phyloP scores from a whole-genome alignment of 2,888 invertebrate genomes.

The Acleris sparsana region DNA sequence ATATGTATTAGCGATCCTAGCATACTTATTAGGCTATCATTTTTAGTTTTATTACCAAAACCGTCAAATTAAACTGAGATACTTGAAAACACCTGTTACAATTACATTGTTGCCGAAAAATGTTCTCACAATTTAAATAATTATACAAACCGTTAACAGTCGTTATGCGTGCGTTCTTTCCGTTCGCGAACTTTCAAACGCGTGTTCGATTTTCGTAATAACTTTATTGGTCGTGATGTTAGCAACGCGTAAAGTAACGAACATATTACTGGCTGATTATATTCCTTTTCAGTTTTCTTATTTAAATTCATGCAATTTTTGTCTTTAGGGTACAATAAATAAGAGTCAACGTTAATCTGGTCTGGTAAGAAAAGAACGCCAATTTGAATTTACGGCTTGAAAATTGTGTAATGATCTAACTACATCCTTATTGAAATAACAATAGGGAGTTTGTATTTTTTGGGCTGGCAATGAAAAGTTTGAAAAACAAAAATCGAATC shows the following conservation, averaged over 20 bases:
- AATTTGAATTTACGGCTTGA: too few species aligned
- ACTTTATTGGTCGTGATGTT: constrained; percentile 24
- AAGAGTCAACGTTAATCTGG: neutral
- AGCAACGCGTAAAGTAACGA: constrained; percentile 18
- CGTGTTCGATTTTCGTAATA: constrained; percentile 23
- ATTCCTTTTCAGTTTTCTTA: neutral
- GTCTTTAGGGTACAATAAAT: too few species aligned
- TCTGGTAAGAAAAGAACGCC: neutral
- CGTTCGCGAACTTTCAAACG: constrained; percentile 27
- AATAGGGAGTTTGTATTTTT: neutral
- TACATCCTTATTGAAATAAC: neutral
- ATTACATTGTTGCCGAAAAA: too few species aligned
- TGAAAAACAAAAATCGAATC: constrained; percentile 56
- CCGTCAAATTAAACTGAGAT: too few species aligned
- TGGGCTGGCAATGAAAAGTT: constrained; percentile 6
- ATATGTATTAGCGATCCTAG: too few species aligned
- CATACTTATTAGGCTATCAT: too few species aligned
- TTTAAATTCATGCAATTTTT: neutral
- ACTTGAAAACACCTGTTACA: too few species aligned
- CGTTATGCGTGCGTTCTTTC: constrained; percentile 24
- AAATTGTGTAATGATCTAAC: neutral
- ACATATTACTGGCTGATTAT: constrained; percentile 17
- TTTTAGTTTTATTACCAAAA: too few species aligned
- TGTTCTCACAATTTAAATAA: too few species aligned
- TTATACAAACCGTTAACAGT: constrained; percentile 26